phyloP scores from a whole-genome alignment of 2,888 invertebrate species.

The Lycocerus yunnanus region DNA sequence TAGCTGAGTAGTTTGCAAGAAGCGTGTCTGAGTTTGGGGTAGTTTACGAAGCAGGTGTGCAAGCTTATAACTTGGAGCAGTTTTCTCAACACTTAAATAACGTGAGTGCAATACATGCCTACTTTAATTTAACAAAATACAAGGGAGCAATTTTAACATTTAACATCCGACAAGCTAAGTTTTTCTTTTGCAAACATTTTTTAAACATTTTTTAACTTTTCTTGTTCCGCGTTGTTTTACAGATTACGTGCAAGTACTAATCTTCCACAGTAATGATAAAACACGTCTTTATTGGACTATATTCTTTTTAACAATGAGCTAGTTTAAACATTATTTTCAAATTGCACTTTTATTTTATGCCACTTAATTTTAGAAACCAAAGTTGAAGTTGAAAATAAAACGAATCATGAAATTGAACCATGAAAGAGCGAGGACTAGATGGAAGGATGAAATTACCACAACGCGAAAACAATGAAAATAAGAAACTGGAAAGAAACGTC shows the following conservation, averaged over 20 bases:
- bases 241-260: neutral
- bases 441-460: too few species aligned
- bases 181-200: neutral
- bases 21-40: constrained; percentile 25
- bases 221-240: neutral
- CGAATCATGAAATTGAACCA: too few species aligned
- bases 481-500: too few species aligned
- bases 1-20: constrained; percentile 24
- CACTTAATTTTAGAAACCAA: too few species aligned
- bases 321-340: too few species aligned
- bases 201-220: neutral
- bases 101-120: neutral
- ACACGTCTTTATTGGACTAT: too few species aligned
- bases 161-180: neutral
- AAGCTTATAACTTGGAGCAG: constrained; percentile 21
- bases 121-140: neutral
- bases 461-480: too few species aligned
- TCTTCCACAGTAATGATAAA: neutral
- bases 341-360: too few species aligned
- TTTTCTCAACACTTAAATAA: constrained; percentile 11
- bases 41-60: constrained; percentile 27
- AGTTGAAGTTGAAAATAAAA: too few species aligned
- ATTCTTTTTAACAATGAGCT: too few species aligned
- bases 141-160: neutral
- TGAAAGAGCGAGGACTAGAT: too few species aligned